Evolutionary conservation across 1,140 invertebrate species (phyloP).

Genomic region (Chironomus tepperi): DNA sequence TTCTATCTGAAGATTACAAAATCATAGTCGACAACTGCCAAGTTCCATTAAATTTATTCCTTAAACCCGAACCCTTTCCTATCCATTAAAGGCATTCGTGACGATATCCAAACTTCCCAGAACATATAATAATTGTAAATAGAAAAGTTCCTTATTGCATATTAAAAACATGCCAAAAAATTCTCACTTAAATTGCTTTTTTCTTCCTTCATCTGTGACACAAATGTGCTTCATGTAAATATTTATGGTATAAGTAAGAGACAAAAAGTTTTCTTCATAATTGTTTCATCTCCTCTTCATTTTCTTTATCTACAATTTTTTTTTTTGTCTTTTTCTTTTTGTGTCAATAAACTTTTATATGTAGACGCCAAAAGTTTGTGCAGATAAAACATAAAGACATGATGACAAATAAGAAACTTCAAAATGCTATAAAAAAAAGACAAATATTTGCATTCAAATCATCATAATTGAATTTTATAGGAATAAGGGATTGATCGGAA

Average conservation of each 20-base stretch:
- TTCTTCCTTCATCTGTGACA: not conserved
- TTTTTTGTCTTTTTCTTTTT: not conserved
- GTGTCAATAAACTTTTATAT: not conserved
- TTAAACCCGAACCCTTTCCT: too few relatives aligned
- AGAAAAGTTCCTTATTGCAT: not conserved
- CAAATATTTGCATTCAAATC: constrained; percentile 3
- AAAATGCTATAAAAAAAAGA: not conserved
- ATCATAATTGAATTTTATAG: not conserved
- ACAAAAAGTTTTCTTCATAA: not conserved
- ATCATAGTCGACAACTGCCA: too few relatives aligned
- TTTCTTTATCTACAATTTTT: not conserved
- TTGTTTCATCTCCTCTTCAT: too few relatives aligned
- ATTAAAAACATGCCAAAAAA: not conserved
- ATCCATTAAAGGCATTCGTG: too few relatives aligned
- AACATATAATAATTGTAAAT: not conserved
- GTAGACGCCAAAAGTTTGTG: not conserved
- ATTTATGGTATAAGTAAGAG: not conserved
- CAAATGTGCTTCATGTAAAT: not conserved
- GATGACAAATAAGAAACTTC: not conserved
- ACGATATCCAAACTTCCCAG: too few relatives aligned
- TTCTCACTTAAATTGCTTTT: not conserved
- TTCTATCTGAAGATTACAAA: too few relatives aligned
- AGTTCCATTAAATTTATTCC: too few relatives aligned
- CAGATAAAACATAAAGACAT: not conserved
- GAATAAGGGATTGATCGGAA: not conserved